A percentile compares a stretch with the other conserved stretches of the same genome.
Evolutionary conservation across 2,113 vertebrate species (phyloP).

Genomic region (Monopterus albus): DNA sequence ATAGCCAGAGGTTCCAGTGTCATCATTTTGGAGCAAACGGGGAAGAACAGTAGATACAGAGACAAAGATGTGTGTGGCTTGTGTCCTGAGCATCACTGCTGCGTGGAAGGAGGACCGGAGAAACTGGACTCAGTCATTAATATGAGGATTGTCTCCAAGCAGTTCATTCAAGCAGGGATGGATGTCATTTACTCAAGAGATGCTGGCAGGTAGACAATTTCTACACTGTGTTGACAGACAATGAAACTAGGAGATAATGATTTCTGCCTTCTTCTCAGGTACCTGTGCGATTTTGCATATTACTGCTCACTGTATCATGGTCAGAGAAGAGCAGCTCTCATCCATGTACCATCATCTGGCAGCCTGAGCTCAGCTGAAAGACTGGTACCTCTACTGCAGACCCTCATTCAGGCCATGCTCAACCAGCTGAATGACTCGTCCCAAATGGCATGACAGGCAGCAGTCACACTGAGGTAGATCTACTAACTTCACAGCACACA

Average conservation of each 20-base stretch:
- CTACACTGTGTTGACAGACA: neutral
- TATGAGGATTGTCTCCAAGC: constrained; percentile 81
- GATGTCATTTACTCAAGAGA: constrained; percentile 85
- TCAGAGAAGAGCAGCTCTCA: constrained; percentile 78
- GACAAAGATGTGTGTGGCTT: constrained; percentile 83
- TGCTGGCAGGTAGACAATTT: constrained; percentile 83
- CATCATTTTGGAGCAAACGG: constrained; percentile 86
- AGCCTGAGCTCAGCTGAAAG: constrained; percentile 59
- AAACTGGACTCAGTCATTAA: constrained; percentile 82
- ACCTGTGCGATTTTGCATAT: constrained; percentile 87
- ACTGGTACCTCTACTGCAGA: constrained; percentile 82
- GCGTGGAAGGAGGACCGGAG: constrained; percentile 83
- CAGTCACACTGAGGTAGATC: neutral
- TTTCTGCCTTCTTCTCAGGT: constrained; percentile 71
- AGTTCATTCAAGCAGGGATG: constrained; percentile 63
- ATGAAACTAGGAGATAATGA: neutral
- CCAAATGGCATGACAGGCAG: neutral
- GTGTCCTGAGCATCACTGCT: constrained; percentile 78
- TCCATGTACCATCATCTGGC: constrained; percentile 83
- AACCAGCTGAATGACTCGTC: constrained; percentile 62
- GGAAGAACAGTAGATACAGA: constrained; percentile 85
- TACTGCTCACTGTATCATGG: constrained; percentile 84
- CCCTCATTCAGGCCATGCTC: constrained; percentile 81
- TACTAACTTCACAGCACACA: neutral
- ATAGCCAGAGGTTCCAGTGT: constrained; percentile 76